A percentile compares a stretch with the other conserved stretches of the same genome.
Conservation (phyloP, 2,113 vertebrate species). For the Poecilia latipinna region DNA sequence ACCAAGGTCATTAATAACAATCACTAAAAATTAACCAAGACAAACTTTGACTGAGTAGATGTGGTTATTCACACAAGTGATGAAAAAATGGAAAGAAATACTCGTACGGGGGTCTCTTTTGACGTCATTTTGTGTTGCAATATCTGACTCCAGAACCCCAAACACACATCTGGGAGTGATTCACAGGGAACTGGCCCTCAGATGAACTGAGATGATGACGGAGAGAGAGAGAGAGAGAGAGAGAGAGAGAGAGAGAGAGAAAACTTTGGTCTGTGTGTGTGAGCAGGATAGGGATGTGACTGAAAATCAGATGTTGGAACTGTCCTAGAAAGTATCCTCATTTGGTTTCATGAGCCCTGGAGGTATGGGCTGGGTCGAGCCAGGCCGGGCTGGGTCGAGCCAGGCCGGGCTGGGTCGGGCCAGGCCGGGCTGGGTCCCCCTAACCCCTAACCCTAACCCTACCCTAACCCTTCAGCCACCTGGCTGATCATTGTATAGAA, state of each 20-base stretch:
- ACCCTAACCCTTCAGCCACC: too few relatives aligned
- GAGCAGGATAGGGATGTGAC: background rate
- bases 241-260: background rate
- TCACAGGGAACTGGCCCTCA: conserved; percentile 58
- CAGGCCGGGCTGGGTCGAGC: too few relatives aligned
- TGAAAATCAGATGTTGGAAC: background rate
- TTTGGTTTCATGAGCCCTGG: too few relatives aligned
- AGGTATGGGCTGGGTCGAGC: background rate
- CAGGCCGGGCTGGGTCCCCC: background rate
- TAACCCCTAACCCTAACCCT: too few relatives aligned
- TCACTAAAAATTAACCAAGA: background rate
- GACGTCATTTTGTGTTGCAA: conserved; percentile 26
- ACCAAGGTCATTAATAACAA: background rate
- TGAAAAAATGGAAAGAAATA: conserved; percentile 35
- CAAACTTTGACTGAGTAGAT: background rate
- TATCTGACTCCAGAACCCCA: conserved; percentile 35
- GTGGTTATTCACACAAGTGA: conserved; percentile 24
- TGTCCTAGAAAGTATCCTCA: background rate
- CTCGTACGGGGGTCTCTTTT: conserved; percentile 22
- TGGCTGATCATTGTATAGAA: background rate
- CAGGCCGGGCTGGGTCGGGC: too few relatives aligned
- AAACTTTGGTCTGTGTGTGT: background rate
- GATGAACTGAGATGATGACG: conserved; percentile 46
- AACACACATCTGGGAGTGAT: conserved; percentile 69
- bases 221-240: background rate